Evolutionary conservation across 2,797 vertebrate species (phyloP).

Genomic region (Tenualosa thibaudeaui): DNA sequence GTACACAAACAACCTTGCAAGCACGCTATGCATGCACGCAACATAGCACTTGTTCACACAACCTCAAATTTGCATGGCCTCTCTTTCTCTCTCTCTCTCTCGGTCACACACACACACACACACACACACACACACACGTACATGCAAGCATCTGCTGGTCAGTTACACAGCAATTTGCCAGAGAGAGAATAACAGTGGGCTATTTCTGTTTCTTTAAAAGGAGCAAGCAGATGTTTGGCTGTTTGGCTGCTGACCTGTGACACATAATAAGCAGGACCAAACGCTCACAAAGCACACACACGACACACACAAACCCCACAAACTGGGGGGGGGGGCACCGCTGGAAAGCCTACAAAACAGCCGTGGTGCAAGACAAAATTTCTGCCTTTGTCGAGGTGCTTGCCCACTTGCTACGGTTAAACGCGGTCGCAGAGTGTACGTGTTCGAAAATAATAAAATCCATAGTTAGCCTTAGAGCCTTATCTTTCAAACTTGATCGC

Average conservation of each 20-base stretch:
- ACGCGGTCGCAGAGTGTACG: not conserved
- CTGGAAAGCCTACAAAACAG: conserved; percentile 2
- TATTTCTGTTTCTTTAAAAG: conserved; percentile 19
- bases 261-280: conserved; percentile 28
- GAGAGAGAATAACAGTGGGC: conserved; percentile 24
- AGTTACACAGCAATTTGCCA: conserved; percentile 33
- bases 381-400: not conserved
- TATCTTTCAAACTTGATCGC: not conserved
- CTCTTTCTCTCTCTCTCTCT: not conserved
- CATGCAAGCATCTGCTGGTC: conserved; percentile 5
- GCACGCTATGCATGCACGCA: not conserved
- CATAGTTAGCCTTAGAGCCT: not conserved
- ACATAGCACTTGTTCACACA: not conserved
- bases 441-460: not conserved
- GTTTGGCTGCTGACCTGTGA: conserved; percentile 38
- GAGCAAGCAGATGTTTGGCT: conserved; percentile 29
- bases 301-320: not conserved
- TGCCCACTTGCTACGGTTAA: not conserved
- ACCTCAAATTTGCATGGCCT: too few relatives aligned
- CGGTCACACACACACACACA: too few relatives aligned
- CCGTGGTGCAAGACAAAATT: conserved; percentile 22
- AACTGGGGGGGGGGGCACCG: not conserved
- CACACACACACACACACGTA: conserved; percentile 12
- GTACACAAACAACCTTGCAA: not conserved
- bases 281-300: not conserved